Conservation (phyloP, 2,888 invertebrate species). For the Pachymerium ferrugineum region DNA sequence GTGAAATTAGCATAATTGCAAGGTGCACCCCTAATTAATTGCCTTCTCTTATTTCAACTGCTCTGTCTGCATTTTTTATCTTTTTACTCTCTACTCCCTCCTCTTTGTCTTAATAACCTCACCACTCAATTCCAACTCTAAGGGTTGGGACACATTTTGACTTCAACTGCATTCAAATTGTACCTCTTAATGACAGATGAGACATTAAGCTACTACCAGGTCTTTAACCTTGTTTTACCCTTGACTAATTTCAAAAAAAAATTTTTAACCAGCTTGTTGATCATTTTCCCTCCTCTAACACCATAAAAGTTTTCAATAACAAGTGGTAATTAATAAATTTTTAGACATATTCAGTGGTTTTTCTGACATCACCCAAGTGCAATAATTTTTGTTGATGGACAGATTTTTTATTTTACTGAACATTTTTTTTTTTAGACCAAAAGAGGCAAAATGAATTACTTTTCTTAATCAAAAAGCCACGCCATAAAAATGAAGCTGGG, state of each 20-base stretch:
- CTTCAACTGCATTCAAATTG: constrained; percentile 6
- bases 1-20: constrained; percentile 31
- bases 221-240: not conserved
- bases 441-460: constrained; percentile 20
- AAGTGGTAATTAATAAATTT: no score
- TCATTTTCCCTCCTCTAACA: no score
- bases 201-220: not conserved
- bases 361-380: not conserved
- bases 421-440: not conserved
- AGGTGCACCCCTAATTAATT: constrained; percentile 32
- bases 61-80: not conserved
- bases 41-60: constrained; percentile 29
- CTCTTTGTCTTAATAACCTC: not conserved
- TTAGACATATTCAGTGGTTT: not conserved
- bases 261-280: no score
- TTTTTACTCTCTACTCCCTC: no score
- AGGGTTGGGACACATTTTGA: constrained; percentile 3
- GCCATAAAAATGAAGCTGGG: constrained; percentile 19
- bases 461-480: constrained; percentile 27
- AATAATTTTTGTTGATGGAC: not conserved
- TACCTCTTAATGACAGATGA: constrained; percentile 27
- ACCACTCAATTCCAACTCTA: not conserved
- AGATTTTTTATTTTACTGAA: not conserved
- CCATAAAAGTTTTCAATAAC: no score
- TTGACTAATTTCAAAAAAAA: not conserved